These are phyloP conservation scores for Seladonia tumulorum DNA, from an alignment of 2,888 invertebrate genomes.

Conservation along the genomic window DNA sequence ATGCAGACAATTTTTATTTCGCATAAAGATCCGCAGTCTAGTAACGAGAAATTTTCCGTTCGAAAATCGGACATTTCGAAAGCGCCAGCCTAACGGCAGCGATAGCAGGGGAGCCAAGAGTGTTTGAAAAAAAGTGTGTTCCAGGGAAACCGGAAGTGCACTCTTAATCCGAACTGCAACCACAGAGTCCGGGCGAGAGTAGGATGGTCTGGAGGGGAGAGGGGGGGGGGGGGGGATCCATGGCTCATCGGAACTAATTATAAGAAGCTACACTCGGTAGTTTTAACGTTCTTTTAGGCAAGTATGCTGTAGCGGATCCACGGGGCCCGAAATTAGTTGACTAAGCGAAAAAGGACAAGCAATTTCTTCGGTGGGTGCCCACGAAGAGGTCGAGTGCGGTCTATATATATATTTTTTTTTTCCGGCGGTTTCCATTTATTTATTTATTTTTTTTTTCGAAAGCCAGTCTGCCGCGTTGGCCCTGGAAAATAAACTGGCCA, in stretches of 20 bases:
- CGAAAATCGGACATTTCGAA: too few species aligned
- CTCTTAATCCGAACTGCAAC: background rate
- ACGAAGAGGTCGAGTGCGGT: conserved; percentile 52
- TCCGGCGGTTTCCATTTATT: background rate
- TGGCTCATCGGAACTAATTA: conserved; percentile 59
- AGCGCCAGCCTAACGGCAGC: background rate
- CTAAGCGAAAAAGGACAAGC: conserved; percentile 68
- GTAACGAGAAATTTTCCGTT: too few species aligned
- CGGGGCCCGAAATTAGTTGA: conserved; percentile 58
- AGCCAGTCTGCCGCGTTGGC: conserved; percentile 39
- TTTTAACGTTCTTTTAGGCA: conserved; percentile 48
- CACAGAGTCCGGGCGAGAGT: background rate
- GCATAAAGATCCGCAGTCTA: too few species aligned
- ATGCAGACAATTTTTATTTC: too few species aligned
- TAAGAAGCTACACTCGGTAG: conserved; percentile 43
- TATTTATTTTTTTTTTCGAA: conserved; percentile 13
- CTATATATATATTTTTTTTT: conserved; percentile 8
- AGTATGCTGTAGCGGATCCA: conserved; percentile 33
- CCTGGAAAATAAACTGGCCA: conserved; percentile 69
- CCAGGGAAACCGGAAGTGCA: conserved; percentile 16
- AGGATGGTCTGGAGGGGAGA: background rate
- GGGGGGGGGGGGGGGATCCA: too few species aligned
- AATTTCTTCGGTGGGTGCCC: conserved; percentile 61
- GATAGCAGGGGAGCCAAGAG: too few species aligned
- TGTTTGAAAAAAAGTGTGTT: background rate